Conservation (phyloP, 1,140 invertebrate species). For the Aphelenchoides besseyi region DNA sequence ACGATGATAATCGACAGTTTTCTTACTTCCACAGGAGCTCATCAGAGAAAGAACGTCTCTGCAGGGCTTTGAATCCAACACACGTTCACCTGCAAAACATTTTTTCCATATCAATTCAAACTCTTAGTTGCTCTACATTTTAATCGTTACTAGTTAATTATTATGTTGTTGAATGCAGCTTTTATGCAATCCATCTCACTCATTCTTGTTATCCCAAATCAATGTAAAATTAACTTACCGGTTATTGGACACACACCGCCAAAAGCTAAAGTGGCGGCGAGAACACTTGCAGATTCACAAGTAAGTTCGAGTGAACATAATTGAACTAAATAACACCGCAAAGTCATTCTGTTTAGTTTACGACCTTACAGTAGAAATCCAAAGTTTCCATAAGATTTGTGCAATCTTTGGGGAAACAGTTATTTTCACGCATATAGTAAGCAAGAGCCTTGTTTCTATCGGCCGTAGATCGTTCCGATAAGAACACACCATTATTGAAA, state of each 20-base stretch:
- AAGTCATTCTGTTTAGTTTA: background rate
- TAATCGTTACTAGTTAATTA: too few species aligned
- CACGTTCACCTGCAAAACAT: slow-evolving; percentile 49
- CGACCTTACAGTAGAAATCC: slow-evolving; percentile 74
- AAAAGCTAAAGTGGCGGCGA: slow-evolving; percentile 89
- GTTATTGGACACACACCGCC: slow-evolving; percentile 70
- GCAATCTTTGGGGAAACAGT: slow-evolving; percentile 44
- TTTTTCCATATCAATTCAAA: too few species aligned
- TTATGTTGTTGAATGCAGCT: too few species aligned
- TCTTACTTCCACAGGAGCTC: slow-evolving; percentile 44
- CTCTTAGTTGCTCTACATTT: too few species aligned
- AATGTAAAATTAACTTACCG: too few species aligned
- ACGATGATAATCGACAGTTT: background rate
- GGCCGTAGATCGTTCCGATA: slow-evolving; percentile 65
- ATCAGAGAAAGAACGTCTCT: slow-evolving; percentile 73
- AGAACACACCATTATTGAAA: slow-evolving; percentile 85
- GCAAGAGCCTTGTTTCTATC: slow-evolving; percentile 66
- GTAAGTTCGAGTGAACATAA: slow-evolving; percentile 90
- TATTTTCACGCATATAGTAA: slow-evolving; percentile 65
- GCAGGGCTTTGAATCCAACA: slow-evolving; percentile 73
- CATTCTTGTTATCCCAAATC: too few species aligned
- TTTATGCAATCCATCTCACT: too few species aligned
- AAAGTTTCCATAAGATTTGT: slow-evolving; percentile 88
- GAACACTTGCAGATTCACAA: slow-evolving; percentile 83
- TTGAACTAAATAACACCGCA: slow-evolving; percentile 66